Percentiles rank a stretch among this genome's conserved stretches.
These are phyloP conservation scores for Sternotherus odoratus DNA, from an alignment of 2,797 vertebrate species.

Conservation along the genomic window DNA sequence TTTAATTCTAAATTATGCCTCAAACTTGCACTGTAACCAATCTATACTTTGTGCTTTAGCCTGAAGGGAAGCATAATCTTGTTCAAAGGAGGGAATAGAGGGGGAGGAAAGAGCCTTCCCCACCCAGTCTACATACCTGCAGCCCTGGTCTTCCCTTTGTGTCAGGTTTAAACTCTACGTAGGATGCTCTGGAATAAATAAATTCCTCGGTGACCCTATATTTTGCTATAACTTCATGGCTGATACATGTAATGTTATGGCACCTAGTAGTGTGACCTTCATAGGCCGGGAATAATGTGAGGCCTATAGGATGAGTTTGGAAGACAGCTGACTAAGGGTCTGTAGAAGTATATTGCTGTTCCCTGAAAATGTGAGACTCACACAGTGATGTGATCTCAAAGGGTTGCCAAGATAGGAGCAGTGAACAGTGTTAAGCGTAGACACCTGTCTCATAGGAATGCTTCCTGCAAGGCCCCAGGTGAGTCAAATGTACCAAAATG, in stretches of 20 bases:
- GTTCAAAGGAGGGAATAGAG: too few species aligned
- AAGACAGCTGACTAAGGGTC: not conserved
- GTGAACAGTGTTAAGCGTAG: not conserved
- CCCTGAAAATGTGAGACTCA: accelerated
- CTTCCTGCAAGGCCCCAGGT: accelerated
- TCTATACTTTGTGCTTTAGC: not conserved
- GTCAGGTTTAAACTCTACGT: not conserved
- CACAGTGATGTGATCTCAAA: not conserved
- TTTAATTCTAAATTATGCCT: not conserved
- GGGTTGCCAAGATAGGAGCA: accelerated
- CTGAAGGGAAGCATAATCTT: too few species aligned
- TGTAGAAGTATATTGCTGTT: accelerated
- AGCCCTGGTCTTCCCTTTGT: not conserved
- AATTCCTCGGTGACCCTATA: not conserved
- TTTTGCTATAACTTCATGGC: not conserved
- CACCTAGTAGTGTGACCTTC: not conserved
- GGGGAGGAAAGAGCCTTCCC: too few species aligned
- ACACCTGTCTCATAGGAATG: accelerated
- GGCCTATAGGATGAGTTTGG: accelerated
- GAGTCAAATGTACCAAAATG: not conserved
- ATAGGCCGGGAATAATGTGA: not conserved
- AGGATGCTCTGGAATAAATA: not conserved
- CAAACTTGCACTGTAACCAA: not conserved
- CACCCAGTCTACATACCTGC: not conserved
- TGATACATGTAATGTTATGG: too few species aligned